phyloP scores from a whole-genome alignment of 2,888 invertebrate genomes.

The Sarcophaga carnaria region DNA sequence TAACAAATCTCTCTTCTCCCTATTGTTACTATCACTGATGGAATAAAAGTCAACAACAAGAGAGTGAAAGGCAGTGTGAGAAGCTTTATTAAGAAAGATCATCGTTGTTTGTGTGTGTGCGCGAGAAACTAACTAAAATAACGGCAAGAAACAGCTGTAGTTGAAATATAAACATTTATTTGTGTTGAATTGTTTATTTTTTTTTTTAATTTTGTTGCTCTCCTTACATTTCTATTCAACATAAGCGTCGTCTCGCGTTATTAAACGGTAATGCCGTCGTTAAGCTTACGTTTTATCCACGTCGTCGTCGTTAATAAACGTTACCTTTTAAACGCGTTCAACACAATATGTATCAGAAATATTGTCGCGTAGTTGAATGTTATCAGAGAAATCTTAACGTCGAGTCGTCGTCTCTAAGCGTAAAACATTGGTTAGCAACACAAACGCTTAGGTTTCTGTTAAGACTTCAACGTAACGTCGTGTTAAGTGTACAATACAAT shows the following conservation, averaged over 20 bases:
- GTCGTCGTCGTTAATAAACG: conserved; percentile 71
- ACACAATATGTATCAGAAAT: conserved; percentile 70
- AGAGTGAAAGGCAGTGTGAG: too few relatives aligned
- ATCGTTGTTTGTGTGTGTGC: background rate
- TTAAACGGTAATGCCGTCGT: conserved; percentile 60
- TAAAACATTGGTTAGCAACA: conserved; percentile 21
- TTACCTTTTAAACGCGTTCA: conserved; percentile 41
- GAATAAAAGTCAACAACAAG: too few relatives aligned
- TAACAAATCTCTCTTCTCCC: too few relatives aligned
- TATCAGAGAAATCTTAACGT: conserved; percentile 64
- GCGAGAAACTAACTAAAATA: background rate
- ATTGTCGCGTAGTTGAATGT: conserved; percentile 66
- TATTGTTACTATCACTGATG: too few relatives aligned
- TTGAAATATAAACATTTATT: conserved; percentile 5
- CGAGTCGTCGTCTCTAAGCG: conserved; percentile 24
- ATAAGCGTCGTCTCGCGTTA: background rate
- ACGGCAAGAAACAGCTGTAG: background rate
- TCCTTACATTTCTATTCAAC: background rate
- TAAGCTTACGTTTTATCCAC: conserved; percentile 42
- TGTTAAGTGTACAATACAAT: background rate
- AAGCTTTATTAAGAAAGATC: too few relatives aligned
- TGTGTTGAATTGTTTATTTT: conserved; percentile 18
- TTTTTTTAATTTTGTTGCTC: background rate
- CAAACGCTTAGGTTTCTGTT: conserved; percentile 37
- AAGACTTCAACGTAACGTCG: conserved; percentile 7